Base-by-base conservation (phyloP, 2,797 vertebrate genomes). In the Telmatherina bonti region DNA sequence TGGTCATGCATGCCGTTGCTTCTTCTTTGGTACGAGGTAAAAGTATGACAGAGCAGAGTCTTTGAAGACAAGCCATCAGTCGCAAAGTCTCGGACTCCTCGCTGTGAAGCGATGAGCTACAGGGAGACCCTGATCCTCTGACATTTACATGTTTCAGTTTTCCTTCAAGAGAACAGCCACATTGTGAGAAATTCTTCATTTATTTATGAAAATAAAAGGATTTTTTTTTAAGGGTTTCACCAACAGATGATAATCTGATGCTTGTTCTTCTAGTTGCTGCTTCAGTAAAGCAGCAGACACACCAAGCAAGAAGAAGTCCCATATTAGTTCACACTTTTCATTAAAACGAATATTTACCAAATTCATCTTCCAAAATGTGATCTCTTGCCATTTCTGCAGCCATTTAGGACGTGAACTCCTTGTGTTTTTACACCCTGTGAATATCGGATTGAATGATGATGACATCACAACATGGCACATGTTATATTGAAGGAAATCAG, bases 401-500 rank as follows among this genome's bases (percentile, higher is more conserved):
- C 18, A n/a, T 45, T 45, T 20, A 4, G 18, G 18, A 45, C 8
- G 7, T 45, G 9, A 47, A 47, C 20, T 22, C 8, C 7, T 3
- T 31, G 7, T 7, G 30, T 31, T 31, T 31, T 31, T 31, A 31
- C 30, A 31, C 7, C 3, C 30, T 3, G 30, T 31, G 43, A 70
- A 24, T 16, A 2, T 27, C 27, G 27, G 29, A 18, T 4, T 27
- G 27, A 15, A 29, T n/a, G 9, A 18, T 30, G 9, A 58, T 27
- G 22, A 62, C 2, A 27, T 68, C 35, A 53, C 35, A 38, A 64
- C 2, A 33, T 36, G 12, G 49, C 20, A 24, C 4, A 13, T 56
- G 52, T 70, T 24, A 16, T 56, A 22, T 7, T 29, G 27, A 73
- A 67, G 67, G 62, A 78, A 76, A 73, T 24, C 20, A 41, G 7